Evolutionary conservation across 1,140 invertebrate species (phyloP).

Genomic region (Drosophila quadrilineata): DNA sequence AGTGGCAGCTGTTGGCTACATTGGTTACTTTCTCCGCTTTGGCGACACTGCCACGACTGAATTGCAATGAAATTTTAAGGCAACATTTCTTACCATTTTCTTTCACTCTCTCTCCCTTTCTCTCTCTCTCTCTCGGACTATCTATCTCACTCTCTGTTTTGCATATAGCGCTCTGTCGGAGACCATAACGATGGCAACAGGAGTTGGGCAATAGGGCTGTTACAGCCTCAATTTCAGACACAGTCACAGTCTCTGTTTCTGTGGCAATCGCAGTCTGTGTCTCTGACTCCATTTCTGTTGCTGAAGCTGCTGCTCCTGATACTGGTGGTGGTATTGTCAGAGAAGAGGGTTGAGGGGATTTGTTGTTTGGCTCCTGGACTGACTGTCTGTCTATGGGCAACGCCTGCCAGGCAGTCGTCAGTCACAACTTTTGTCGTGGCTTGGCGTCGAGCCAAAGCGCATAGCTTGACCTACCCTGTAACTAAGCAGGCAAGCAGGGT

Average conservation of each 20-base stretch:
- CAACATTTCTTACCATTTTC: slow-evolving; percentile 24
- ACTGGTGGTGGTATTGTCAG: slow-evolving; percentile 12
- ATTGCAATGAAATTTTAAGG: slow-evolving; percentile 52
- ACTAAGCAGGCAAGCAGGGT: not conserved
- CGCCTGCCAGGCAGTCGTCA: slow-evolving; percentile 55
- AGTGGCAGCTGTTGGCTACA: slow-evolving; percentile 13
- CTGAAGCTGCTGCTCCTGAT: too few species aligned
- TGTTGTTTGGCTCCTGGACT: slow-evolving; percentile 36
- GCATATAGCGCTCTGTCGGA: slow-evolving; percentile 56
- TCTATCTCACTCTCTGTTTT: too few species aligned
- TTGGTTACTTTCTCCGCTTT: slow-evolving; percentile 36
- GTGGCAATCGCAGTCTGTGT: too few species aligned
- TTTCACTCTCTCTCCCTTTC: not conserved
- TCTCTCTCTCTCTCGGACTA: not conserved
- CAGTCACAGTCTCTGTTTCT: slow-evolving; percentile 1
- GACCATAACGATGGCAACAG: slow-evolving; percentile 63
- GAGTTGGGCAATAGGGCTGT: slow-evolving; percentile 8
- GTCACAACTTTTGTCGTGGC: slow-evolving; percentile 74
- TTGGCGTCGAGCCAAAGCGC: slow-evolving; percentile 67
- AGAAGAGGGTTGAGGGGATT: slow-evolving; percentile 9
- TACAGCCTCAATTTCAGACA: slow-evolving; percentile 10
- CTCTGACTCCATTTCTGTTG: too few species aligned
- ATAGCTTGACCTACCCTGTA: slow-evolving; percentile 27
- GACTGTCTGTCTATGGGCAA: slow-evolving; percentile 37
- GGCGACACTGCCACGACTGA: slow-evolving; percentile 42